phyloP scores from a whole-genome alignment of 2,797 vertebrate genomes.

The Neosalanx taihuensis region DNA sequence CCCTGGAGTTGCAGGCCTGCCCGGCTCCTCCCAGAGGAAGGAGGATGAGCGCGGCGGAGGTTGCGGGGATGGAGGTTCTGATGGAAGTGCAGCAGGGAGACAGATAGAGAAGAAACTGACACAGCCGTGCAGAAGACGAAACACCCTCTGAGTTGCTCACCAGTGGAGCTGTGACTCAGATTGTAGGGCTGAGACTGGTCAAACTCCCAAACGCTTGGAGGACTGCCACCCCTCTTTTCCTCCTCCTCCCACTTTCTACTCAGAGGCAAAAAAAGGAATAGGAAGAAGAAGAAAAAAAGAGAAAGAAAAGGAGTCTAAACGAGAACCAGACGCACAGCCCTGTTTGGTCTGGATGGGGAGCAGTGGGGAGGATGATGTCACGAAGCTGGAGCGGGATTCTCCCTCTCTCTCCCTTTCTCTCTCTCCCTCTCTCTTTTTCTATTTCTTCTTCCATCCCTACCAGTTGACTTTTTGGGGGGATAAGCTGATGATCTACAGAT shows the following conservation, averaged over 20 bases:
- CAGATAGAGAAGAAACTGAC: background rate
- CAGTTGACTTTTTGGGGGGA: background rate
- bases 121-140: constrained; percentile 34
- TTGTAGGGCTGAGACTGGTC: constrained; percentile 64
- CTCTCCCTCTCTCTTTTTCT: constrained; percentile 27
- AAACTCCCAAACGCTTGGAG: constrained; percentile 70
- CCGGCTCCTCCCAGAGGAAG: constrained; percentile 57
- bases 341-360: constrained; percentile 71
- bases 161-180: constrained; percentile 67
- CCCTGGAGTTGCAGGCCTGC: constrained; percentile 41
- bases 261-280: constrained; percentile 46
- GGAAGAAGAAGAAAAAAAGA: constrained; percentile 23
- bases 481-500: background rate
- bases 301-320: constrained; percentile 54
- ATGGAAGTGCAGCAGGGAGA: constrained; percentile 36
- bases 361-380: constrained; percentile 68
- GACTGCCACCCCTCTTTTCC: constrained; percentile 62
- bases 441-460: constrained; percentile 19
- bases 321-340: constrained; percentile 71
- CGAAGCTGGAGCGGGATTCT: constrained; percentile 45
- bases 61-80: constrained; percentile 40
- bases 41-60: constrained; percentile 30
- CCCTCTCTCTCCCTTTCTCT: constrained; percentile 26
- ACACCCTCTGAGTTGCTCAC: constrained; percentile 61
- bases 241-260: constrained; percentile 71